Percentiles rank a stretch among this genome's conserved stretches.
Conservation (phyloP, 2,888 invertebrate genomes). For the Ormyrus nitidulus region DNA sequence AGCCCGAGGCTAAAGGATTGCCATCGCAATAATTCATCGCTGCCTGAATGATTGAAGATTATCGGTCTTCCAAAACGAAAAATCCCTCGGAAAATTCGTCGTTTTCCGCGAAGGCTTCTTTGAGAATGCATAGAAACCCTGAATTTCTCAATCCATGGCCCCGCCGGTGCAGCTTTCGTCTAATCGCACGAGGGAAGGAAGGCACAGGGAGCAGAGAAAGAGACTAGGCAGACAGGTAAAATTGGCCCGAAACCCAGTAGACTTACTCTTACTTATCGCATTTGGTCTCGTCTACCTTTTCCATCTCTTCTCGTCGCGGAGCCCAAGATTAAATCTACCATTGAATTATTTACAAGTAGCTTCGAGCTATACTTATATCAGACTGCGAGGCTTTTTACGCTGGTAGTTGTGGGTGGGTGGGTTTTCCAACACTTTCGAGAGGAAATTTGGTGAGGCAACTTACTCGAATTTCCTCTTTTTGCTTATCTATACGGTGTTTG, state of each 20-base stretch:
- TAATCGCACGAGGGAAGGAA: slow-evolving; percentile 1
- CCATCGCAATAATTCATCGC: slow-evolving; percentile 18
- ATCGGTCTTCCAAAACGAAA: neutral
- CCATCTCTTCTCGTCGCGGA: slow-evolving; percentile 10
- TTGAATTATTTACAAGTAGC: slow-evolving; percentile 60
- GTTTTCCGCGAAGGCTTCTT: neutral
- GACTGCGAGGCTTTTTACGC: too few species aligned
- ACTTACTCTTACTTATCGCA: slow-evolving; percentile 56
- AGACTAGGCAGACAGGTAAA: slow-evolving; percentile 26
- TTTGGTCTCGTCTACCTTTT: slow-evolving; percentile 44
- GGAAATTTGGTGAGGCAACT: too few species aligned
- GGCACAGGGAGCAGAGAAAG: neutral
- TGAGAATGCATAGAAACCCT: slow-evolving; percentile 26
- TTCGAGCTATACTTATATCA: neutral
- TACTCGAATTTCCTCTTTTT: too few species aligned
- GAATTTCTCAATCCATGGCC: slow-evolving; percentile 23
- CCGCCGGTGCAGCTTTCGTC: neutral
- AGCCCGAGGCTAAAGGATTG: neutral
- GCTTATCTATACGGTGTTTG: too few species aligned
- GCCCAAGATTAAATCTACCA: slow-evolving; percentile 51
- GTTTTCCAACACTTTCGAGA: too few species aligned
- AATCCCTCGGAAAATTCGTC: slow-evolving; percentile 23
- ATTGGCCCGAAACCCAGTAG: slow-evolving; percentile 57
- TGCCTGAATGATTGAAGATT: slow-evolving; percentile 26
- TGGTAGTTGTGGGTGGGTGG: too few species aligned